Percentiles rank a stretch among this genome's conserved stretches.
Evolutionary conservation across 2,797 vertebrate genomes (phyloP).

Genomic region (Xerus rutilus): DNA sequence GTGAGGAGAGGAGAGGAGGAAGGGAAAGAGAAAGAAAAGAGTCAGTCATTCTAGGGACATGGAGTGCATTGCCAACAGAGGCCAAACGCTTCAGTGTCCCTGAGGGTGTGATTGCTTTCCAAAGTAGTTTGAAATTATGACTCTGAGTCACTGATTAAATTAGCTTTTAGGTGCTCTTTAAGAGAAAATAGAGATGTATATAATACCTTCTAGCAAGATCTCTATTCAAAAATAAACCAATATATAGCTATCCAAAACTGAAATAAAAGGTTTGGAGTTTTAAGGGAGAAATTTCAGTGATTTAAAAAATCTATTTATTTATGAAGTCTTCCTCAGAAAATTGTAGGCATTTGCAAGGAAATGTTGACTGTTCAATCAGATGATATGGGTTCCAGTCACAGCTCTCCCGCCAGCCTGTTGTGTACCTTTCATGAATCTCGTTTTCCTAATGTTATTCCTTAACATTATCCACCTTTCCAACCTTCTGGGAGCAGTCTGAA

Average conservation of each 20-base stretch:
- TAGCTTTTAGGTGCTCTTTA: slow-evolving; percentile 56
- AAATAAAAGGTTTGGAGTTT: slow-evolving; percentile 29
- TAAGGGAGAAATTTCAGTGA: slow-evolving; percentile 28
- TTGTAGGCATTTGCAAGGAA: not conserved
- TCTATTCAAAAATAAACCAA: slow-evolving; percentile 36
- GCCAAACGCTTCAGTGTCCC: not conserved
- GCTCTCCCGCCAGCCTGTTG: not conserved
- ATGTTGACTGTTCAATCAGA: not conserved
- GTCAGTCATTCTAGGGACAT: not conserved
- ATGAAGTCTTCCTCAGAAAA: not conserved
- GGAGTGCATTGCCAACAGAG: not conserved
- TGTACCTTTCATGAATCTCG: not conserved
- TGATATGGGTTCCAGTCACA: not conserved
- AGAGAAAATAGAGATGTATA: not conserved
- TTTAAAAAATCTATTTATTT: slow-evolving; percentile 14
- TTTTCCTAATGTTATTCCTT: not conserved
- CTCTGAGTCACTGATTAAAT: slow-evolving; percentile 64
- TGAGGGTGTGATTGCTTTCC: slow-evolving; percentile 2
- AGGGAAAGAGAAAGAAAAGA: not conserved
- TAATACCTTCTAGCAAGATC: slow-evolving; percentile 39
- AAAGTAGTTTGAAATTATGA: slow-evolving; percentile 20
- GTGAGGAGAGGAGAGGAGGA: too few relatives aligned
- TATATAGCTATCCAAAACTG: not conserved
- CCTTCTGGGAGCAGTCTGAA: not conserved
- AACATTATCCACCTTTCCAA: not conserved